Percentiles rank a stretch among this genome's conserved stretches.
Evolutionary conservation across 1,140 invertebrate species (phyloP).

Genomic region (Lordiphosa collinella): DNA sequence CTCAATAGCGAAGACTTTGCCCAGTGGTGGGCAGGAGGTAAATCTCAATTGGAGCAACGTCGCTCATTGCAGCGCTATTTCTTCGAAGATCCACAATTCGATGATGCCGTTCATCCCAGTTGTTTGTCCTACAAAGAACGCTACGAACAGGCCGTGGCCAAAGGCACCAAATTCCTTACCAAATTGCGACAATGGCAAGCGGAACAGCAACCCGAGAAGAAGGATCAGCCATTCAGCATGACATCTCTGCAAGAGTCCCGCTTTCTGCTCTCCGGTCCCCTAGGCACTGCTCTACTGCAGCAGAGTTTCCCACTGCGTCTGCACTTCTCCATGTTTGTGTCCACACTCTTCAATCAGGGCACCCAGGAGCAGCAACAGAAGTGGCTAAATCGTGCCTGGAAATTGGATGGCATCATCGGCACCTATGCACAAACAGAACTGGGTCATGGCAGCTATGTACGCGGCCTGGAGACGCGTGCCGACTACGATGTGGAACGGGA

Average conservation of each 20-base stretch:
- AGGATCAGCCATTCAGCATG: conserved; percentile 9
- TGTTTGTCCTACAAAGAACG: conserved; percentile 92
- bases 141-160: conserved; percentile 88
- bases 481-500: conserved; percentile 91
- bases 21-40: conserved; percentile 87
- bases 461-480: conserved; percentile 94
- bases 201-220: conserved; percentile 18
- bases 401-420: conserved; percentile 89
- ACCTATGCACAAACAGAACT: conserved; percentile 98
- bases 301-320: conserved; percentile 89
- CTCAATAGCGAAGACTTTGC: conserved; percentile 88
- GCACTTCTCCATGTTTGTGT: conserved; percentile 96
- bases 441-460: conserved; percentile 95
- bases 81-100: conserved; percentile 85
- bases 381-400: conserved; percentile 92
- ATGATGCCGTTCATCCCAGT: conserved; percentile 85
- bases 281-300: conserved; percentile 88
- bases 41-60: conserved; percentile 81
- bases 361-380: conserved; percentile 90
- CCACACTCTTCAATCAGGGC: conserved; percentile 91
- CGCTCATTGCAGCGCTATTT: conserved; percentile 84
- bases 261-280: conserved; percentile 83
- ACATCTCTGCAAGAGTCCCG: conserved; percentile 55
- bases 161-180: conserved; percentile 85
- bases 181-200: conserved; percentile 85